phyloP scores from a whole-genome alignment of 2,888 invertebrate genomes.

The Stenurella melanura region DNA sequence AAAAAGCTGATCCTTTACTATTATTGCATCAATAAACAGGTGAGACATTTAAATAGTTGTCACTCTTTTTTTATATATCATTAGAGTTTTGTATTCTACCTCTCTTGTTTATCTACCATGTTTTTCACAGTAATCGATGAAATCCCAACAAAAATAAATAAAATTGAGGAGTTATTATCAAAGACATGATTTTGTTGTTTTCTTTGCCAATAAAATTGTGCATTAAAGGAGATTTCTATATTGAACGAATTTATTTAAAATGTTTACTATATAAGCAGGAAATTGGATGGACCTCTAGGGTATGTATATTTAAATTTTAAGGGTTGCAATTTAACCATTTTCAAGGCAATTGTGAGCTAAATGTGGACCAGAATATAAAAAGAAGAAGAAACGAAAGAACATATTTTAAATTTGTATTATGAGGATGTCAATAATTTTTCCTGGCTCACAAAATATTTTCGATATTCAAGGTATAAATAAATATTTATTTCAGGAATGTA shows the following conservation, averaged over 20 bases:
- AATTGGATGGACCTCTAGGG: constrained; percentile 55
- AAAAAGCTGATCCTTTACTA: constrained; percentile 36
- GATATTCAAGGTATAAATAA: constrained; percentile 30
- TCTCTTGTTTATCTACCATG: constrained; percentile 58
- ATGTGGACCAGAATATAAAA: constrained; percentile 19
- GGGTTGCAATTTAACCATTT: constrained; percentile 55
- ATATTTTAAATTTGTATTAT: constrained; percentile 19
- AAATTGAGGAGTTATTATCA: constrained; percentile 58
- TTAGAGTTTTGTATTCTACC: constrained; percentile 7
- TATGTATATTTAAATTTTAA: constrained; percentile 60
- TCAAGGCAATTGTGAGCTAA: constrained; percentile 41
- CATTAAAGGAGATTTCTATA: constrained; percentile 59
- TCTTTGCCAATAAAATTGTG: constrained; percentile 55
- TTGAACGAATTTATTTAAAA: constrained; percentile 62
- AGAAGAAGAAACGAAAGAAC: constrained; percentile 31
- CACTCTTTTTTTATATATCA: constrained; percentile 30
- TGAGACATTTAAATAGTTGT: constrained; percentile 52
- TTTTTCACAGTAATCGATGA: constrained; percentile 67
- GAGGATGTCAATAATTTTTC: constrained; percentile 19
- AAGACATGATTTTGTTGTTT: constrained; percentile 60
- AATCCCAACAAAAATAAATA: constrained; percentile 59
- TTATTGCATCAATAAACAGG: constrained; percentile 49
- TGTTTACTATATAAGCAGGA: constrained; percentile 57
- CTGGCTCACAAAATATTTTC: constrained; percentile 33
- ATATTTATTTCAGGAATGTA: constrained; percentile 30